Evolutionary conservation across 2,888 invertebrate species (phyloP), one percentile per base, ranked within the genome.

Genomic region (Nysson spinosus): DNA sequence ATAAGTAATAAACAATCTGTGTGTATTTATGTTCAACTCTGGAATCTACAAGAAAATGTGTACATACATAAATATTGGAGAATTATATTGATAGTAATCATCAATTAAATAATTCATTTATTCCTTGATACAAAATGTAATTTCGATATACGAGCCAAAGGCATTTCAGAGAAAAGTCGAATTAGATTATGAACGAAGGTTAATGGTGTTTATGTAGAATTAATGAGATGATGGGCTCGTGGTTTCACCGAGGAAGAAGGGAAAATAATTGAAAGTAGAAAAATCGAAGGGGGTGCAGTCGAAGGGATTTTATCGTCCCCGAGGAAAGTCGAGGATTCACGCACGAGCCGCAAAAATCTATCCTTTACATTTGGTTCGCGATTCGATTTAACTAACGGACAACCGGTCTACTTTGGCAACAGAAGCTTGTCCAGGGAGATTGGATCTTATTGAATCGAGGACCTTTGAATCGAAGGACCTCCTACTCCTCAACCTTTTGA

Each of bases 391-490:
- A 69, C 57, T 61, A n/a, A 22, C 40, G 40, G 39, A 55, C 58
- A 69, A 67, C 66, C 62, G 57, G 26, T 56, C 74, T 49, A 35
- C 49, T 37, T 56, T 9, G 34, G 44, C 43, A 26, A 40, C 39
- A 43, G 49, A 37, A 62, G 60, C 57, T 74, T 69, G 68, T 72
- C 71, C 62, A 35, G 62, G 65, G 44, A 75, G 72, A 79, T 79
- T 79, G 78, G 74, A 78, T 79, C 72, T 64, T 61, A 72, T 74
- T 69, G 76, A 66, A 69, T 55, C 47, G 24, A 28, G 40, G 64
- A 56, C 62, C 74, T 66, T 69, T 52, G 60, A 43, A 51, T 42
- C 32, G 65, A 57, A 65, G 57, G 69, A 26, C 26, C 24, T n/a
- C n/a, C n/a, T n/a, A n/a, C 17, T 11, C 6, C 12, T 4, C 0